Evolutionary conservation across 2,113 vertebrate genomes (phyloP).

Genomic region (Boulengeromyrus knoepffleri): DNA sequence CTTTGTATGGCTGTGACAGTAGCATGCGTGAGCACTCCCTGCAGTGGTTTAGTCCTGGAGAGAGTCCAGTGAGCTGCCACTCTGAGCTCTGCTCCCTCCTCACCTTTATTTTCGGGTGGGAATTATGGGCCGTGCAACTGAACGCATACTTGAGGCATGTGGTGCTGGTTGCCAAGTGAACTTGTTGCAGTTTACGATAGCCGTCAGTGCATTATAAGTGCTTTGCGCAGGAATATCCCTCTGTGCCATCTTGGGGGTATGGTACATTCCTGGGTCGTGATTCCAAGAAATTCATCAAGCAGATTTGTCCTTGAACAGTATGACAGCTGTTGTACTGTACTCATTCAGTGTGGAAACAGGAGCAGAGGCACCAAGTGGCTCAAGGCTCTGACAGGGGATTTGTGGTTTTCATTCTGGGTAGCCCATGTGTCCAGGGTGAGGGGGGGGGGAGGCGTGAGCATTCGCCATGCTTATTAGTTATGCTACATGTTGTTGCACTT

Average conservation of each 20-base stretch:
- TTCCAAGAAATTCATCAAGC: conserved; percentile 18
- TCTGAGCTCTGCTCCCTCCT: not conserved
- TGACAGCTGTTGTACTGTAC: conserved; percentile 19
- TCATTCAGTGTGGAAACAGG: not conserved
- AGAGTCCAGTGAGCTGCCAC: not conserved
- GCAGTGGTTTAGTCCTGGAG: conserved; percentile 17
- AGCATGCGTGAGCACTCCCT: conserved; percentile 4
- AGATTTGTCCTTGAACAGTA: conserved; percentile 18
- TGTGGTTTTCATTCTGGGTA: conserved; percentile 16
- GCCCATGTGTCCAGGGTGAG: not conserved
- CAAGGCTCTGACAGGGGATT: conserved; percentile 18
- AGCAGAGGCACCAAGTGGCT: not conserved
- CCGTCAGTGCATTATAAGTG: not conserved
- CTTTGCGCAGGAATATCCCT: not conserved
- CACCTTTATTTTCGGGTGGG: not conserved
- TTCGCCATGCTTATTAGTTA: conserved; percentile 19
- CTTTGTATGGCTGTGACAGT: not conserved
- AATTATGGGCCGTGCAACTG: not conserved
- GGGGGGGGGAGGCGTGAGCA: conserved; percentile 3
- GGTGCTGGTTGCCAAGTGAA: not conserved
- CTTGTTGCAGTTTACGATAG: not conserved
- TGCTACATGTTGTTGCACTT: conserved; percentile 61
- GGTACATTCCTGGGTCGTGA: conserved; percentile 10
- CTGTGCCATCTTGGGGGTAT: not conserved
- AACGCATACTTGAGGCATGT: not conserved